Evolutionary conservation across 1,140 invertebrate genomes (phyloP), one percentile per base, ranked within the genome.

Genomic region (Drosophila kurseongensis): DNA sequence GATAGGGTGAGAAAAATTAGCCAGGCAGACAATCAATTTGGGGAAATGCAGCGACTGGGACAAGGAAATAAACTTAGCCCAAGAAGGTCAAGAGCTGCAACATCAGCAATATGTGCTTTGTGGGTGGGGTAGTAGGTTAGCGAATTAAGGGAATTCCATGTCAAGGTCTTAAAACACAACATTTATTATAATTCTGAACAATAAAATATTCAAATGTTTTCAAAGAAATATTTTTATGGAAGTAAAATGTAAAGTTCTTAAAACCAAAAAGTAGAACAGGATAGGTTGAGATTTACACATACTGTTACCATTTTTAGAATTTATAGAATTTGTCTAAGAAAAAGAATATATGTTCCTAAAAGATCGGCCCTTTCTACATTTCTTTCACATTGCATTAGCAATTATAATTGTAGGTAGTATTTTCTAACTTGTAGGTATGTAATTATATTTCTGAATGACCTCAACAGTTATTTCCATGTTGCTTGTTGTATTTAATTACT

Each of bases 1-100:
- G 7, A 6, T 7, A 60, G 40, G 40, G 27, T 54, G 52, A 41
- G 48, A 60, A 66, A 77, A 86, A 76, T 80, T 88, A 67, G 79
- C 65, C 48, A 45, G 44, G 60, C 66, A 44, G 58, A 51, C 76
- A 75, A 88, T 88, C 68, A 83, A 86, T 83, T 83, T 83, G 61
- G 38, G 38, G 51, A 51, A 51, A 51, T 51, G 48, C 48, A 35
- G 29, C 48, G 7, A 32, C 27, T 13, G 48, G 2, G n/a, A 57
- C 67, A 36, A 58, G 68, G 68, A 72, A 72, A 38, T 58, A 45
- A 71, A 72, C 52, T 45, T 27, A 14, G 16, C 42, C 38, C 41
- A 35, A 45, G 45, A 42, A 62, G 69, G 61, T 61, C 42, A 57
- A 45, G 18, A 36, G 16, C 5, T 62, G 60, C 27, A 27, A 48